Conservation (phyloP, 2,113 vertebrate genomes). For the Aegithalos caudatus region DNA sequence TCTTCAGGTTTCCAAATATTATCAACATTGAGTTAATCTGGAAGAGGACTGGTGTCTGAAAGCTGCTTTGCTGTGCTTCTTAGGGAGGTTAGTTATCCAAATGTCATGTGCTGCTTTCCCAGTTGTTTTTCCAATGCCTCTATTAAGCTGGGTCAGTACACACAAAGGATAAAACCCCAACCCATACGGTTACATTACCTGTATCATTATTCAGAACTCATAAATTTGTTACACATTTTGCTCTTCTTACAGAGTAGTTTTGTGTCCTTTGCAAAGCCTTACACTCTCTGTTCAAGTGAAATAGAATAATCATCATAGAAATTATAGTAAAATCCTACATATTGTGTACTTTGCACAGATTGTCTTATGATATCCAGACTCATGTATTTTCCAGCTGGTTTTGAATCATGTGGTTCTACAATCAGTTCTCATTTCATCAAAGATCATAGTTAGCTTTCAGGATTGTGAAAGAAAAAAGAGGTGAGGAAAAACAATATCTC, state of each 20-base stretch:
- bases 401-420: neutral
- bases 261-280: neutral
- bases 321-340: rapidly evolving
- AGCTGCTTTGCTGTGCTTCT: neutral
- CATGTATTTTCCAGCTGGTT: neutral
- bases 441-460: neutral
- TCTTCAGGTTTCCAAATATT: neutral
- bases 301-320: neutral
- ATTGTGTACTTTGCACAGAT: neutral
- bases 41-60: neutral
- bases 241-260: neutral
- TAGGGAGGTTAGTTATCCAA: neutral
- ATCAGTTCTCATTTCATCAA: neutral
- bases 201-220: neutral
- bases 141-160: neutral
- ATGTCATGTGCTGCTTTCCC: neutral
- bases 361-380: neutral
- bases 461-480: neutral
- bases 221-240: neutral
- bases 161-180: neutral
- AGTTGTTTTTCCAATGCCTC: neutral
- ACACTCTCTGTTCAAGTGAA: neutral
- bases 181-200: neutral
- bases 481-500: neutral
- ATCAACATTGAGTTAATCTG: neutral